Percentiles rank a stretch among this genome's conserved stretches.
Evolutionary conservation across 2,888 invertebrate species (phyloP).

Genomic region (Zhengitettix transpicula): DNA sequence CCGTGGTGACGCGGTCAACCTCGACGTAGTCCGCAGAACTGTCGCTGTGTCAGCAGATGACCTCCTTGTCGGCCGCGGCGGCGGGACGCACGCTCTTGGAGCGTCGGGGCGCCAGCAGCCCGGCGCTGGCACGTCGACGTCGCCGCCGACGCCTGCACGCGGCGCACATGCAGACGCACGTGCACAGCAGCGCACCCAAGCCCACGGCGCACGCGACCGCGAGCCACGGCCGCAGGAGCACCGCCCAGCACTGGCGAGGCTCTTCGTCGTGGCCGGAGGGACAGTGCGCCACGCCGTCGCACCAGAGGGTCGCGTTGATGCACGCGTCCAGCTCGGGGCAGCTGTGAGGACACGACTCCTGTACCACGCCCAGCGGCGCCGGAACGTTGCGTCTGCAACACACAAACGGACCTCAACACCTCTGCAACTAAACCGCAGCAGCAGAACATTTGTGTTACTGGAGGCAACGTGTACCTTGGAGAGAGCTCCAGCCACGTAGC

Average conservation of each 20-base stretch:
- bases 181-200: conserved; percentile 4
- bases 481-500: conserved; percentile 73
- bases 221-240: conserved; percentile 58
- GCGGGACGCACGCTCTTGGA: conserved; percentile 12
- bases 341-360: conserved; percentile 52
- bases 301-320: conserved; percentile 63
- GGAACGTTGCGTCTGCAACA: conserved; percentile 33
- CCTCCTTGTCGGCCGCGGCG: conserved; percentile 46
- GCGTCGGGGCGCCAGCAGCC: conserved; percentile 16
- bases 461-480: conserved; percentile 30
- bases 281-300: conserved; percentile 61
- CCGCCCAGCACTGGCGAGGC: conserved; percentile 58
- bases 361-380: conserved; percentile 36
- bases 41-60: conserved; percentile 92
- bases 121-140: conserved; percentile 31
- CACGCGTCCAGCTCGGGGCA: conserved; percentile 70
- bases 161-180: conserved; percentile 12
- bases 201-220: conserved; percentile 28
- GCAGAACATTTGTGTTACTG: too few species aligned
- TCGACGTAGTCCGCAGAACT: conserved; percentile 87
- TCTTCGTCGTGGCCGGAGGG: conserved; percentile 69
- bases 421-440: too few species aligned
- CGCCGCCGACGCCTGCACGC: conserved; percentile 18
- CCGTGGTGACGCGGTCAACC: conserved; percentile 78
- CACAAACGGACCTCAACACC: too few species aligned